Base-by-base conservation (phyloP, 2,113 vertebrate genomes). In the Zootoca vivipara region DNA sequence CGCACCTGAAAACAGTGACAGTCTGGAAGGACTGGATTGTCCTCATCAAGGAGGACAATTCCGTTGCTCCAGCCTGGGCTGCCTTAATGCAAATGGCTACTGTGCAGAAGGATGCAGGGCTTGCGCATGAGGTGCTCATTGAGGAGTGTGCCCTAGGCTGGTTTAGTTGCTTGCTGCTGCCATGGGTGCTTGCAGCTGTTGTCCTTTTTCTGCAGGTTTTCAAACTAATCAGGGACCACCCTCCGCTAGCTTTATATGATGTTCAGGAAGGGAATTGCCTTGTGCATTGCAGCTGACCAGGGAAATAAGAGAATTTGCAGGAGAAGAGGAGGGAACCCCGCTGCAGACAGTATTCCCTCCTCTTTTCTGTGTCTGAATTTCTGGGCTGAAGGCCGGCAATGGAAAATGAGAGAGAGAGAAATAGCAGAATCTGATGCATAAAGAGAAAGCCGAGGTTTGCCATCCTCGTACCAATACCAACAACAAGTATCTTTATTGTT, bases 301-400 rank as follows among this genome's bases (percentile, higher is more conserved):
- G 18, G 46, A 77, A 0, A 0, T 72, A 64, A 72, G 35, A 0
- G 0, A 26, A 15, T 62, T 72, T 26, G 13, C 0, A 3, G 33
- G 38, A 9, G 73, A 22, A 40, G 38, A 9, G 22, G 20, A 40
- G 20, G 40, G 40, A 38, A 20, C 75, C 15, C 20, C 20, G 33
- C 15, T 38, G 73, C 10, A 15, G n/a, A 5, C 30, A 15, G 24
- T 33, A 4, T 62, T 62, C 58, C 13, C 58, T 62, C 58, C 18
- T 20, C 18, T 20, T 62, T 4, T 62, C 28, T 69, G 28, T 30
- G 67, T 30, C 28, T 30, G 73, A 20, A 33, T 20, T 15, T n/a
- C 70, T 30, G 30, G 12, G 28, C 30, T n/a, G 33, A 74, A 33
- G n/a, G 6, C 70, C 3, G 33, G 72, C 33, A 33, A 35, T 15